Evolutionary conservation across 2,797 vertebrate species (phyloP).

Genomic region (Pseudomugil gertrudae): DNA sequence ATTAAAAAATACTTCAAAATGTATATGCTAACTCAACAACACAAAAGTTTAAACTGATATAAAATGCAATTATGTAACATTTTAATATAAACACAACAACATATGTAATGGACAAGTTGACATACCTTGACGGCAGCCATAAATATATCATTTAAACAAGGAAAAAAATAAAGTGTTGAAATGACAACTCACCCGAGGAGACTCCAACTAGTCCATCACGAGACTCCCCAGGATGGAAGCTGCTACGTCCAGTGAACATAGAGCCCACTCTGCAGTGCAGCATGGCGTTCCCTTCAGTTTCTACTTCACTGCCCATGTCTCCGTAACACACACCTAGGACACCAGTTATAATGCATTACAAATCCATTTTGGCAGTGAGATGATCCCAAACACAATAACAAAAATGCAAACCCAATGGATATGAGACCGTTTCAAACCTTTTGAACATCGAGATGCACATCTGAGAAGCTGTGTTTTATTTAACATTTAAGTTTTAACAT

Average conservation of each 20-base stretch:
- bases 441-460: background rate
- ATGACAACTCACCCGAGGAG: slow-evolving; percentile 72
- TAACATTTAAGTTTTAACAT: too few species aligned
- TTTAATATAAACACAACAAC: too few species aligned
- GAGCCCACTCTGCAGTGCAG: slow-evolving; percentile 80
- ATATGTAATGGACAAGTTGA: too few species aligned
- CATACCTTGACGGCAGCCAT: background rate
- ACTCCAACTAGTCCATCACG: slow-evolving; percentile 72
- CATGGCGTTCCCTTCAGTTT: slow-evolving; percentile 76
- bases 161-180: background rate
- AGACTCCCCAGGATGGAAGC: slow-evolving; percentile 81
- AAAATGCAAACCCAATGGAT: background rate
- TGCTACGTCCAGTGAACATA: slow-evolving; percentile 81
- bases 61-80: too few species aligned
- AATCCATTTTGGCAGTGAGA: slow-evolving; percentile 10
- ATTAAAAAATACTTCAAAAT: too few species aligned
- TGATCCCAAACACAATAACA: slow-evolving; percentile 12
- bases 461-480: background rate
- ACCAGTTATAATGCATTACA: slow-evolving; percentile 31
- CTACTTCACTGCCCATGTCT: slow-evolving; percentile 81
- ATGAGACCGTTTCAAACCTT: background rate
- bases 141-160: background rate
- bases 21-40: too few species aligned
- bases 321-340: slow-evolving; percentile 82
- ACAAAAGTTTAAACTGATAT: too few species aligned